Conservation (phyloP, 2,797 vertebrate genomes). For the Danio choprae region DNA sequence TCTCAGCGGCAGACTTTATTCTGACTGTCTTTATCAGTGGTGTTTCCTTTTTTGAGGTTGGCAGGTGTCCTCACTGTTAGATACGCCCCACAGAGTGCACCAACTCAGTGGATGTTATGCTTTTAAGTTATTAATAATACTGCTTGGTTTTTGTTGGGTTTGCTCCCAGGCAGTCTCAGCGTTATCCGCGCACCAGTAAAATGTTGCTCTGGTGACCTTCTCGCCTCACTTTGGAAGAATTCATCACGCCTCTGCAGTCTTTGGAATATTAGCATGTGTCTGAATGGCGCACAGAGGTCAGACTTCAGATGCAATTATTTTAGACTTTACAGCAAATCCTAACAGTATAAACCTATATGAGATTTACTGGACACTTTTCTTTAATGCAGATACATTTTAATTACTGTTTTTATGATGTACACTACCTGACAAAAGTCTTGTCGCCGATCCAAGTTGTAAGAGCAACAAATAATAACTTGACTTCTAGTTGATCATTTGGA, state of each 20-base stretch:
- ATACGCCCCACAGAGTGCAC: conserved; percentile 25
- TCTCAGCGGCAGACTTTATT: conserved; percentile 28
- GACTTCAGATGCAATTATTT: background rate
- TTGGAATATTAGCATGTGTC: background rate
- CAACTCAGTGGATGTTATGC: conserved; percentile 19
- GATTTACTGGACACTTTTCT: background rate
- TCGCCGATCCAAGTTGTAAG: no score
- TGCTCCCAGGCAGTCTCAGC: background rate
- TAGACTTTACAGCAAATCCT: background rate
- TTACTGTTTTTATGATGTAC: no score
- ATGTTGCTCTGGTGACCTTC: conserved; percentile 18
- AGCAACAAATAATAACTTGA: no score
- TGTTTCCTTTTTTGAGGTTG: conserved; percentile 37
- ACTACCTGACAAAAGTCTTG: no score
- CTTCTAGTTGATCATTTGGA: no score
- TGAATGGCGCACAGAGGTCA: background rate
- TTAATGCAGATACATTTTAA: background rate
- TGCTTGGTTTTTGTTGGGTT: background rate
- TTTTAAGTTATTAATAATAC: conserved; percentile 30
- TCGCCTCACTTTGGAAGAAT: background rate
- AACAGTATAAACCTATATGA: background rate
- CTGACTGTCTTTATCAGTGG: conserved; percentile 23
- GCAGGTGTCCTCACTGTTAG: conserved; percentile 40
- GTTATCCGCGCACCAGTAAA: background rate
- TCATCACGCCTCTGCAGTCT: background rate